phyloP scores from a whole-genome alignment of 2,113 vertebrate genomes.

The Vidua macroura region DNA sequence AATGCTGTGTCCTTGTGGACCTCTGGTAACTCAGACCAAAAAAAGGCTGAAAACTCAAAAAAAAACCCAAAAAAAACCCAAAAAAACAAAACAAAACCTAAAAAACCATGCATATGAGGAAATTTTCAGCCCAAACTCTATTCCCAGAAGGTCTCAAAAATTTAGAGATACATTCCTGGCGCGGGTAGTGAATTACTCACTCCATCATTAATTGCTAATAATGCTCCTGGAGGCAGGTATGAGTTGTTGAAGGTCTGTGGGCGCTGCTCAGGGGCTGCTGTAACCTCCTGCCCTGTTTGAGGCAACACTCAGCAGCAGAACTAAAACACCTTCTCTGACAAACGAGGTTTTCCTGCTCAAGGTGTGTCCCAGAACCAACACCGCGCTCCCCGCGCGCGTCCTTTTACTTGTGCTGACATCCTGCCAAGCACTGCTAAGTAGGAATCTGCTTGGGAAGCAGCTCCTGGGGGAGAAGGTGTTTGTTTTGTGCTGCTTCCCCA shows the following conservation, averaged over 20 bases:
- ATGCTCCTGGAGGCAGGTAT: neutral
- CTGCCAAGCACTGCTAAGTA: neutral
- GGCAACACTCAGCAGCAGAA: neutral
- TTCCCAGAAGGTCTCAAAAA: neutral
- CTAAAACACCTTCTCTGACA: neutral
- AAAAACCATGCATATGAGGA: neutral
- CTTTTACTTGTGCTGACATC: neutral
- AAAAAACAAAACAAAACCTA: neutral
- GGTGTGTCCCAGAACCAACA: fast-evolving
- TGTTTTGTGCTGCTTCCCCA: neutral
- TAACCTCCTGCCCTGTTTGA: neutral
- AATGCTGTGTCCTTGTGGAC: neutral
- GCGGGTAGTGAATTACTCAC: neutral
- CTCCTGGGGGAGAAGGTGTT: neutral
- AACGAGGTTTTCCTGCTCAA: neutral
- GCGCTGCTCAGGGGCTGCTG: neutral
- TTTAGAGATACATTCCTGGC: neutral
- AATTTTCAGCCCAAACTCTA: neutral
- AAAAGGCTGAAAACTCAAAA: neutral
- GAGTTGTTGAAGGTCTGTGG: neutral
- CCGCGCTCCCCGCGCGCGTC: fast-evolving
- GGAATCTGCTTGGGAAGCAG: neutral
- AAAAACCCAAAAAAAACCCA: neutral
- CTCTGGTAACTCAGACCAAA: neutral
- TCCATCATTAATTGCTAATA: neutral